Evolutionary conservation across 2,797 vertebrate species (phyloP).

Genomic region (Silurus lanzhouensis): DNA sequence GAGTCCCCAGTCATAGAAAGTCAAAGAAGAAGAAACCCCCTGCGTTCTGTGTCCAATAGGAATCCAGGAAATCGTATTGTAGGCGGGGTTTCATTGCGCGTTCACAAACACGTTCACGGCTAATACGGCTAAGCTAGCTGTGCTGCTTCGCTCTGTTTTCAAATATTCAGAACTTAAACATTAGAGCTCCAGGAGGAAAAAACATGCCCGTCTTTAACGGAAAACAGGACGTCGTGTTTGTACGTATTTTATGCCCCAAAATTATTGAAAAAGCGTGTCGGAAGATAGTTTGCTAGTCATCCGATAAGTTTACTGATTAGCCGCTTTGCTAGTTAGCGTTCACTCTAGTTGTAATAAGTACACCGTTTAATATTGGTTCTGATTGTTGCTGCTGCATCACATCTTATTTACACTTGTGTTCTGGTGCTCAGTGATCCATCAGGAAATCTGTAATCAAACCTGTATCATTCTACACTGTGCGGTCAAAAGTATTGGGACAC

Average conservation of each 20-base stretch:
- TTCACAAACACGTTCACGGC: constrained; percentile 20
- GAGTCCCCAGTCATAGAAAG: neutral
- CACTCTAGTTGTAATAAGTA: no score
- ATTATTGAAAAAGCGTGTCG: neutral
- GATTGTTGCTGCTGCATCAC: no score
- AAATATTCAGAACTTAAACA: neutral
- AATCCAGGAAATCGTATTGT: neutral
- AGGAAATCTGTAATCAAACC: no score
- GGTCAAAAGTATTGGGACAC: no score
- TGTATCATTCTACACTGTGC: no score
- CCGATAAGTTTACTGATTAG: neutral
- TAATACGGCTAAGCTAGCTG: neutral
- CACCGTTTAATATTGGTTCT: no score
- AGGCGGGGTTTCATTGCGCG: neutral
- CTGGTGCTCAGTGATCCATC: no score
- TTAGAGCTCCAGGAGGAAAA: neutral
- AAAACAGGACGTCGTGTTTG: constrained; percentile 74
- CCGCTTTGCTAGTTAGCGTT: neutral
- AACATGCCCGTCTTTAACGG: constrained; percentile 59
- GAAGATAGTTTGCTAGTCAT: neutral
- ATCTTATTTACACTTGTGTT: no score
- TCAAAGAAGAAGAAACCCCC: neutral
- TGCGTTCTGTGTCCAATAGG: neutral
- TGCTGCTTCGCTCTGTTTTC: neutral
- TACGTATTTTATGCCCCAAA: constrained; percentile 60